Evolutionary conservation across 2,888 invertebrate genomes (phyloP).

Genomic region (Mythimna lalbum): DNA sequence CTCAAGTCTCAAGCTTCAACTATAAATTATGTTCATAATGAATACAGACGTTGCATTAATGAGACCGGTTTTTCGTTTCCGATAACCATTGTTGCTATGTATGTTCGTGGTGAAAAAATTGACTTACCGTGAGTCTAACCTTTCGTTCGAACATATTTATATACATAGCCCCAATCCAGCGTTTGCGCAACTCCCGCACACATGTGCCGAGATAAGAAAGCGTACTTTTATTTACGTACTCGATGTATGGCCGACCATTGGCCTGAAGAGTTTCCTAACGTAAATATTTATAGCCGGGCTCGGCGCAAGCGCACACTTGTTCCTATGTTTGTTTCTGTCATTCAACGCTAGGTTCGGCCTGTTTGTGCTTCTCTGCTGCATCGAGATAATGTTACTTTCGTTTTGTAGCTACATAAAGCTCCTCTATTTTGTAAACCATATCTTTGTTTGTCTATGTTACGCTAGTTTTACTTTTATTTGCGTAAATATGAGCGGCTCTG

Average conservation of each 20-base stretch:
- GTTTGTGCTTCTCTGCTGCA: constrained; percentile 66
- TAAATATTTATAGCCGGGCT: constrained; percentile 89
- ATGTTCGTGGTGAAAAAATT: constrained; percentile 26
- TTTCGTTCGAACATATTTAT: constrained; percentile 60
- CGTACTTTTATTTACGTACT: constrained; percentile 86
- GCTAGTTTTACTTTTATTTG: constrained; percentile 58
- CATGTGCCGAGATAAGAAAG: constrained; percentile 88
- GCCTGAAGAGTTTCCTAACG: constrained; percentile 88
- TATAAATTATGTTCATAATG: constrained; percentile 43
- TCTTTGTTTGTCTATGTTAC: constrained; percentile 62
- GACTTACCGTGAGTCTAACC: constrained; percentile 46
- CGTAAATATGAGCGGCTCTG: constrained; percentile 51
- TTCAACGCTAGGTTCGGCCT: constrained; percentile 81
- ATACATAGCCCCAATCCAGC: constrained; percentile 70
- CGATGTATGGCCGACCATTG: constrained; percentile 85
- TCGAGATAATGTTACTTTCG: constrained; percentile 73
- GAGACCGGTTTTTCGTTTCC: constrained; percentile 30
- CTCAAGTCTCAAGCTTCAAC: constrained; percentile 27
- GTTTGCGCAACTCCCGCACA: constrained; percentile 84
- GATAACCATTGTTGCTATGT: constrained; percentile 41
- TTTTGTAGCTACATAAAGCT: constrained; percentile 73
- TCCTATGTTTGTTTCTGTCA: constrained; percentile 89
- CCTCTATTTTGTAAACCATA: constrained; percentile 64
- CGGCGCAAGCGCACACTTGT: constrained; percentile 84
- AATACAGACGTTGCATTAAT: constrained; percentile 32